phyloP scores from a whole-genome alignment of 2,888 invertebrate genomes.

The Drosophila percnosoma region DNA sequence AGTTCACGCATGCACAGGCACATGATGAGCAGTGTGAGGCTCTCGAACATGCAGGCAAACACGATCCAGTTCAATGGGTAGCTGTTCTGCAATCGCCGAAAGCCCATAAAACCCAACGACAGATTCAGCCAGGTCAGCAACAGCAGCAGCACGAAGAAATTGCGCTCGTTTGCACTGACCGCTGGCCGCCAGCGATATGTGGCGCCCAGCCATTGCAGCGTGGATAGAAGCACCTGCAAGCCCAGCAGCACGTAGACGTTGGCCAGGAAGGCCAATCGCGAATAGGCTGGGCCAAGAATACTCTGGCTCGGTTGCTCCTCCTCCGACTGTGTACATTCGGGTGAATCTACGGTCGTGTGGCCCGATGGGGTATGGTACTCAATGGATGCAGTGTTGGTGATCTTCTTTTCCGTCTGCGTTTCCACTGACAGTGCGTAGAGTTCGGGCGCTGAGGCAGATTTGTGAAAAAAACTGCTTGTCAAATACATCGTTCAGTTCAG shows the following conservation, averaged over 20 bases:
- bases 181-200: conserved; percentile 51
- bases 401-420: not conserved
- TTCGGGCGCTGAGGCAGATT: conserved; percentile 45
- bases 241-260: conserved; percentile 49
- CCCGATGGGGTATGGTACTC: not conserved
- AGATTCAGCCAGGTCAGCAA: conserved; percentile 55
- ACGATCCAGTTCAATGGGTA: conserved; percentile 68
- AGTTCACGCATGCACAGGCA: conserved; percentile 40
- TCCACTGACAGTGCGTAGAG: conserved; percentile 28
- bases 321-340: not conserved
- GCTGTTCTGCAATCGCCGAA: conserved; percentile 54
- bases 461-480: conserved; percentile 23
- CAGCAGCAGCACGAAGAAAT: conserved; percentile 44
- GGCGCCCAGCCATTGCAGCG: conserved; percentile 53
- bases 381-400: not conserved
- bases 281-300: not conserved
- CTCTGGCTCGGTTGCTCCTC: not conserved
- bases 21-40: conserved; percentile 52
- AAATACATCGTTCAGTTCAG: conserved; percentile 8
- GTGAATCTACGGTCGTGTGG: not conserved
- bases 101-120: conserved; percentile 49
- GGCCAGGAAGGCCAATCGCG: conserved; percentile 30
- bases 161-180: conserved; percentile 27
- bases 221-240: conserved; percentile 35
- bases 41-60: conserved; percentile 56